These are phyloP conservation scores for Melospiza melodia DNA, from an alignment of 2,113 vertebrate species.

Conservation along the genomic window DNA sequence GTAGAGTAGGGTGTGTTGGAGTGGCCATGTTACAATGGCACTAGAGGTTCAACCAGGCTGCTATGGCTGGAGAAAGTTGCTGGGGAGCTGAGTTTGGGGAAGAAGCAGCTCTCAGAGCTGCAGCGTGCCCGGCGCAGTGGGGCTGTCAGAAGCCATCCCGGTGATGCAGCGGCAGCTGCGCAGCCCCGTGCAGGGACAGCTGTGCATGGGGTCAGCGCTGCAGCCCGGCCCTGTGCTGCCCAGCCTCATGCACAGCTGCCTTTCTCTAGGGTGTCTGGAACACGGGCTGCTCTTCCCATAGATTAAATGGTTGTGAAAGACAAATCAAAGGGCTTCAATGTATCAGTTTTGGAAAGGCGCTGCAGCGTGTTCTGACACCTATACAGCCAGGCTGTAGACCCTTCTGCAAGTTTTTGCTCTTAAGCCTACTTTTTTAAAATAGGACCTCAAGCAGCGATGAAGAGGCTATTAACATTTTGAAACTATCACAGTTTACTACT, in stretches of 20 bases:
- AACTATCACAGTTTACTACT: not conserved
- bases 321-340: not conserved
- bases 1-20: not conserved
- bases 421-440: not conserved
- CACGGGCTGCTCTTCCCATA: not conserved
- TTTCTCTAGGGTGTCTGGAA: not conserved
- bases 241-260: not conserved
- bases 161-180: not conserved
- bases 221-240: not conserved
- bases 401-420: not conserved
- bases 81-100: not conserved
- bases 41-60: not conserved
- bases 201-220: not conserved
- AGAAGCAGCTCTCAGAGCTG: not conserved
- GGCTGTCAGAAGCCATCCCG: not conserved
- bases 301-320: not conserved
- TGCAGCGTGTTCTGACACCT: not conserved
- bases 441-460: not conserved
- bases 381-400: not conserved
- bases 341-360: accelerated
- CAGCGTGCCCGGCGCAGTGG: accelerated
- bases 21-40: not conserved
- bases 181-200: accelerated
- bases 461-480: not conserved
- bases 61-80: not conserved